A percentile compares a stretch with the other conserved stretches of the same genome.
phyloP scores from a whole-genome alignment of 2,888 invertebrate genomes.

The Xylocampa areola region DNA sequence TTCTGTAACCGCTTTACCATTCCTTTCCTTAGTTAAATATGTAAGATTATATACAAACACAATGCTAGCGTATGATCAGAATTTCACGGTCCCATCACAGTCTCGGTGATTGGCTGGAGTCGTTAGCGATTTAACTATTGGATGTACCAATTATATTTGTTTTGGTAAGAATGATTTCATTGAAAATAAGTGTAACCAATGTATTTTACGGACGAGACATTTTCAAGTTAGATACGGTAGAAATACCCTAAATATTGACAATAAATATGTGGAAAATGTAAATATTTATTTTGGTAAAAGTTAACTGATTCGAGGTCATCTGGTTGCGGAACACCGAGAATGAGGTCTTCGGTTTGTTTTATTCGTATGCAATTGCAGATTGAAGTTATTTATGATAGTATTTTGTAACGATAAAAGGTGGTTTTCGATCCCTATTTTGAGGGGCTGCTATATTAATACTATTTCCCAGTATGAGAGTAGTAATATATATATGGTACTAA shows the following conservation, averaged over 20 bases:
- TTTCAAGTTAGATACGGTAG: slow-evolving; percentile 35
- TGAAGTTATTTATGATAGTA: too few relatives aligned
- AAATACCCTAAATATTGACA: slow-evolving; percentile 6
- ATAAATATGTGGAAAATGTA: not conserved
- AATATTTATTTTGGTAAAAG: not conserved
- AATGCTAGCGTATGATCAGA: slow-evolving; percentile 34
- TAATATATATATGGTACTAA: too few relatives aligned
- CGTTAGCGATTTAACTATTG: slow-evolving; percentile 49
- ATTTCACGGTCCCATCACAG: slow-evolving; percentile 31
- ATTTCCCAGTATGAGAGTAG: too few relatives aligned
- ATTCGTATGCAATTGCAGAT: too few relatives aligned
- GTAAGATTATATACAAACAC: slow-evolving; percentile 35
- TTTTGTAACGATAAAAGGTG: too few relatives aligned
- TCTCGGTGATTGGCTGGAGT: slow-evolving; percentile 36
- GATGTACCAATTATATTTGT: slow-evolving; percentile 47
- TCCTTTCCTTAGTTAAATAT: slow-evolving; percentile 1
- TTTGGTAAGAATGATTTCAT: slow-evolving; percentile 40
- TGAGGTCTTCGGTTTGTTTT: too few relatives aligned
- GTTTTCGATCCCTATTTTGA: too few relatives aligned
- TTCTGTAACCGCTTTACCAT: too few relatives aligned
- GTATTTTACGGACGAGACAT: slow-evolving; percentile 30
- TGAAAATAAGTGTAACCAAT: slow-evolving; percentile 44
- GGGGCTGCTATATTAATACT: too few relatives aligned
- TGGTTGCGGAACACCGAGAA: too few relatives aligned
- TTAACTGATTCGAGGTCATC: too few relatives aligned